Conservation (phyloP, 2,888 invertebrate species). For the Spilarctia lutea region DNA sequence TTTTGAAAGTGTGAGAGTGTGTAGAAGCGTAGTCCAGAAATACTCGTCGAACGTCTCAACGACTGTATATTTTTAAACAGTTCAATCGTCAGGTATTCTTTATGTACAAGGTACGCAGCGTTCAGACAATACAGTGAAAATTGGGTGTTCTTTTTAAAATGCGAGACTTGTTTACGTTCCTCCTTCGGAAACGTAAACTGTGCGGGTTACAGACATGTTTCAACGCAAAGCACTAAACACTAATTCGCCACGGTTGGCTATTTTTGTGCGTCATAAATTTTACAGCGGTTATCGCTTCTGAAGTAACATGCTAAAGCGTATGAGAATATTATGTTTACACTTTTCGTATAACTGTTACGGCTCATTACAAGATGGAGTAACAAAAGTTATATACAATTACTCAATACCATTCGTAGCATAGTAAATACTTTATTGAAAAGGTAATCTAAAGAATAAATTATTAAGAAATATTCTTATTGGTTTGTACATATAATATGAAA, state of each 20-base stretch:
- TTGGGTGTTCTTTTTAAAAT: conserved; percentile 46
- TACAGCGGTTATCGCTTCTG: conserved; percentile 40
- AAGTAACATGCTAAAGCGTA: conserved; percentile 41
- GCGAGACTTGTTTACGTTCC: conserved; percentile 46
- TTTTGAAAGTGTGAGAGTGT: conserved; percentile 28
- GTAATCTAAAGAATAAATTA: background rate
- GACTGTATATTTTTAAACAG: conserved; percentile 68
- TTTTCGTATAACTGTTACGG: conserved; percentile 42
- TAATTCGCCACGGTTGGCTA: conserved; percentile 44
- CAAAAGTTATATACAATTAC: background rate
- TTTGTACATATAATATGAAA: no score
- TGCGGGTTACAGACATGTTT: conserved; percentile 31
- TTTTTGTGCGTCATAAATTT: conserved; percentile 50
- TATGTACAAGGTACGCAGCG: conserved; percentile 51
- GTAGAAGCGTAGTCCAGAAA: conserved; percentile 63
- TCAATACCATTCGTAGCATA: background rate
- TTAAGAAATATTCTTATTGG: background rate
- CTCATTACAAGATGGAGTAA: conserved; percentile 12
- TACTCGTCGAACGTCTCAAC: conserved; percentile 57
- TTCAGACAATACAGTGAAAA: conserved; percentile 53
- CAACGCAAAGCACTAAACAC: conserved; percentile 34
- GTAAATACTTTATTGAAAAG: background rate
- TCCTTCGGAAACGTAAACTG: conserved; percentile 28
- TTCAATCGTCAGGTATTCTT: conserved; percentile 76
- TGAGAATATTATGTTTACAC: conserved; percentile 44